These are phyloP conservation scores for Sceloporus tristichus DNA, from an alignment of 2,113 vertebrate genomes.

Conservation along the genomic window DNA sequence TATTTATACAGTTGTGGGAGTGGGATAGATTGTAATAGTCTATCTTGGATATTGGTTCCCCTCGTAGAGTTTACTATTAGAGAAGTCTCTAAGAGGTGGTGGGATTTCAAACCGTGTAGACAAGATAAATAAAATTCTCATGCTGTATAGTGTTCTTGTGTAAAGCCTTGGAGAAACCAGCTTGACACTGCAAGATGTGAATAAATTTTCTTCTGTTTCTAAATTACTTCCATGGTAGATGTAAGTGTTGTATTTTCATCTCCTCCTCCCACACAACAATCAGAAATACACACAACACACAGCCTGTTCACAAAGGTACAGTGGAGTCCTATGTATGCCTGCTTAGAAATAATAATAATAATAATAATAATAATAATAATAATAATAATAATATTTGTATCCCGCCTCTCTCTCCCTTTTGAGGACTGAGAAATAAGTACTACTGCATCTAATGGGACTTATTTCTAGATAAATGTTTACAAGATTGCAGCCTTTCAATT, in stretches of 20 bases:
- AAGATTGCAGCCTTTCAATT: background rate
- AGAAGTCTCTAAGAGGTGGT: background rate
- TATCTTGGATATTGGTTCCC: background rate
- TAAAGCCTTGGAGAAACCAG: background rate
- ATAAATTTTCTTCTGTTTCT: background rate
- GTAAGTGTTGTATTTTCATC: background rate
- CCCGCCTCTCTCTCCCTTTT: no score
- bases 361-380: no score
- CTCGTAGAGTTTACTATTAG: background rate
- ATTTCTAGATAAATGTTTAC: background rate
- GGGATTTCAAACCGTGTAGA: background rate
- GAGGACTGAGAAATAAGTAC: background rate
- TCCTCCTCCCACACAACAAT: background rate
- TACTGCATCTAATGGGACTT: background rate
- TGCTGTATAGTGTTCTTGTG: background rate
- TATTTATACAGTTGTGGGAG: no score
- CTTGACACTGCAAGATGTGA: no score
- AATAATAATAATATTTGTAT: no score
- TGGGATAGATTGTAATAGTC: no score
- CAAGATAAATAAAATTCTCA: accelerated
- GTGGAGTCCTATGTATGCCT: no score
- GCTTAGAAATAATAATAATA: background rate
- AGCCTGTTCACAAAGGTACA: background rate
- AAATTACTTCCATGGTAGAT: background rate
- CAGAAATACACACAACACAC: background rate